phyloP scores from a whole-genome alignment of 2,888 invertebrate genomes.

The Aquatica leii region DNA sequence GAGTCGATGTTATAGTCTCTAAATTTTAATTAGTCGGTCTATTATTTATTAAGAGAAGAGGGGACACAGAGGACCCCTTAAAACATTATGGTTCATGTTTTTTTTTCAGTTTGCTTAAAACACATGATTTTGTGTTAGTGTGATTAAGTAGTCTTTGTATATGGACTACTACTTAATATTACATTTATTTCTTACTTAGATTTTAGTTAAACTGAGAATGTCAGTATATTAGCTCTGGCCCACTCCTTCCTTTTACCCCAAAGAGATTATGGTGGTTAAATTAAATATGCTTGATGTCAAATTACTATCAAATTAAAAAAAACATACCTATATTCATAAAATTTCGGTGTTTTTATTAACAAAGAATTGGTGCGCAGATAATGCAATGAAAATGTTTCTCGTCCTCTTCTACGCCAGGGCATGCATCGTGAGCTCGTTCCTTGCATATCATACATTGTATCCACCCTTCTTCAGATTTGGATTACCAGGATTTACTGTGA shows the following conservation, averaged over 20 bases:
- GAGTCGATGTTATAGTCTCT: too few relatives aligned
- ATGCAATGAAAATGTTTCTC: too few relatives aligned
- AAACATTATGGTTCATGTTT: not conserved
- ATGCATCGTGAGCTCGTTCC: too few relatives aligned
- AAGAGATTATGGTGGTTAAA: not conserved
- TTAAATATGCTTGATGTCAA: not conserved
- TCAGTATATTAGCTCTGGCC: not conserved
- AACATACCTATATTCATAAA: not conserved
- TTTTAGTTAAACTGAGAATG: not conserved
- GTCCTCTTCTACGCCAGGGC: too few relatives aligned
- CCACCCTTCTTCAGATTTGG: too few relatives aligned
- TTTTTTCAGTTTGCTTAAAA: not conserved
- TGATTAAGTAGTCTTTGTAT: not conserved
- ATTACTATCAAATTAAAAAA: not conserved
- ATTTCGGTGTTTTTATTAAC: too few relatives aligned
- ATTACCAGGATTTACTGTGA: not conserved
- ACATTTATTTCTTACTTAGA: not conserved
- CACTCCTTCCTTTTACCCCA: not conserved
- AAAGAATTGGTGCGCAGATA: too few relatives aligned
- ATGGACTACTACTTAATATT: not conserved
- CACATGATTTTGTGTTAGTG: not conserved
- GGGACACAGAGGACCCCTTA: not conserved
- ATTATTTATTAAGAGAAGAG: too few relatives aligned
- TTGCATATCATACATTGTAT: not conserved
- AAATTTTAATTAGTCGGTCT: too few relatives aligned